A percentile compares a stretch with the other conserved stretches of the same genome.
Conservation (phyloP, 2,797 vertebrate species). For the Lophotriccus pileatus region DNA sequence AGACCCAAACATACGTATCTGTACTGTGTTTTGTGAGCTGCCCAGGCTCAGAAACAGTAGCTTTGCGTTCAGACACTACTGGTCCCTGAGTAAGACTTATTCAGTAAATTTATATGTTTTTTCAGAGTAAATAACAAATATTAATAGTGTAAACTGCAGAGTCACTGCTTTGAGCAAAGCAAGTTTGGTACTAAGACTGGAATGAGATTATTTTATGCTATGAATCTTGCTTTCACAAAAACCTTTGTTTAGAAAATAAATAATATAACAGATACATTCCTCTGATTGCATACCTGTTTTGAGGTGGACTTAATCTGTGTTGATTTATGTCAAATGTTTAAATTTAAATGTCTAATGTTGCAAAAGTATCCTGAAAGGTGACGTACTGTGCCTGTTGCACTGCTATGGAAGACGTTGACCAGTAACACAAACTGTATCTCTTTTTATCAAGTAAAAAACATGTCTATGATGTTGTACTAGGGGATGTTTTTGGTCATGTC, state of each 20-base stretch:
- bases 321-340: not conserved
- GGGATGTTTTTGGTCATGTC: not conserved
- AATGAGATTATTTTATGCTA: not conserved
- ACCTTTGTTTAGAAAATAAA: not conserved
- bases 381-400: not conserved
- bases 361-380: not conserved
- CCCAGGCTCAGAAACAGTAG: not conserved
- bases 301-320: not conserved
- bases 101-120: not conserved
- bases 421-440: not conserved
- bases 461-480: not conserved
- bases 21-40: not conserved
- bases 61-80: not conserved
- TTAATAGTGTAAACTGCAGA: not conserved
- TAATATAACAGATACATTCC: not conserved
- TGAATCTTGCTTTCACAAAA: not conserved
- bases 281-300: not conserved
- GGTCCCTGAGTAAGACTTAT: not conserved
- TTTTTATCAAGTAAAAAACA: not conserved
- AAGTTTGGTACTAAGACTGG: not conserved
- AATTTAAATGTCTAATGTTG: not conserved
- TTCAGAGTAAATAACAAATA: not conserved
- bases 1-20: not conserved
- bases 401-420: not conserved
- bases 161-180: not conserved